A percentile compares a stretch with the other conserved stretches of the same genome.
Evolutionary conservation across 2,797 vertebrate genomes (phyloP).

Genomic region (Channa striata): DNA sequence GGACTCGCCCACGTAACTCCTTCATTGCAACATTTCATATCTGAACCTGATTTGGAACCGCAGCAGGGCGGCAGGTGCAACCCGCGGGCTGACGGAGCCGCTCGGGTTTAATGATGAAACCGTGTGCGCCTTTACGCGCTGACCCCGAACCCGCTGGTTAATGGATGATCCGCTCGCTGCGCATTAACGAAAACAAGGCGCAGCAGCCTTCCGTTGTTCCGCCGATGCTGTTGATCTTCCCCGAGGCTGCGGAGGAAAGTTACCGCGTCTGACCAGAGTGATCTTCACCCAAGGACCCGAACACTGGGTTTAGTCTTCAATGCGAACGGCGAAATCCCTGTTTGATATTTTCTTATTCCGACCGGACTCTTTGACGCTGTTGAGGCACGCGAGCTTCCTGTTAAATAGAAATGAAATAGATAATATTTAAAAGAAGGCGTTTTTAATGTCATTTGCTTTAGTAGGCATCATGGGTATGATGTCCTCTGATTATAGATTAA

Average conservation of each 20-base stretch:
- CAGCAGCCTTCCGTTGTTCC: slow-evolving; percentile 45
- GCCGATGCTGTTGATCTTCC: slow-evolving; percentile 12
- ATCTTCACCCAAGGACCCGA: not conserved
- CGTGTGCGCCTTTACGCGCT: slow-evolving; percentile 57
- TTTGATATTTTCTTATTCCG: not conserved
- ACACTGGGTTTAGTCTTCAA: not conserved
- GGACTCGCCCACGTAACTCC: not conserved
- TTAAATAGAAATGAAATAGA: not conserved
- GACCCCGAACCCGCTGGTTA: slow-evolving; percentile 79
- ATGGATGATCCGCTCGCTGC: slow-evolving; percentile 64
- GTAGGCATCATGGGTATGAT: not conserved
- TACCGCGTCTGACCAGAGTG: slow-evolving; percentile 15
- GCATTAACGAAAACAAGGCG: slow-evolving; percentile 54
- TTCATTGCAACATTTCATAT: not conserved
- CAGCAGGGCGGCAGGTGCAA: slow-evolving; percentile 40
- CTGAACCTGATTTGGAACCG: not conserved
- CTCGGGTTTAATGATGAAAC: slow-evolving; percentile 64
- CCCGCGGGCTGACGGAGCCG: slow-evolving; percentile 22
- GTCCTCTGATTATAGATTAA: slow-evolving; percentile 32
- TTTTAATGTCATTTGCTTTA: not conserved
- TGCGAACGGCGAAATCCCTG: not conserved
- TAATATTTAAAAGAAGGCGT: not conserved
- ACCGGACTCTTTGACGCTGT: not conserved
- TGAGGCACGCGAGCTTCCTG: no score
- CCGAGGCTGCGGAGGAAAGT: slow-evolving; percentile 29